Evolutionary conservation across 2,797 vertebrate species (phyloP).

Genomic region (Myiotriccus ornatus): DNA sequence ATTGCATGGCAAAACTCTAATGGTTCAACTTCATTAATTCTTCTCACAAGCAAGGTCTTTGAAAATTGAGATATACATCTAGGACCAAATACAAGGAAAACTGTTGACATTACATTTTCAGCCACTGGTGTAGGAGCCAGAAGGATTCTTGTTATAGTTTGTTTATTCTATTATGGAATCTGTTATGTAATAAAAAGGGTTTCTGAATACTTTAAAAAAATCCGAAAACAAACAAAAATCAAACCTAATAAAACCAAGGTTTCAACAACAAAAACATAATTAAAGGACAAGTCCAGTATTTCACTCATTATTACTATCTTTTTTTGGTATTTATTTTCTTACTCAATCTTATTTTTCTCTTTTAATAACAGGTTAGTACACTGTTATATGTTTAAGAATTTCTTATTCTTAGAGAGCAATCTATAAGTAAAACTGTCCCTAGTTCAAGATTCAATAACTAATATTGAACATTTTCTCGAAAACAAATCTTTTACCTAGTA

Average conservation of each 20-base stretch:
- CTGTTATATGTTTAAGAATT: neutral
- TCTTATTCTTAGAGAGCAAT: neutral
- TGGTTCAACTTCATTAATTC: neutral
- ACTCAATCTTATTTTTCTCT: neutral
- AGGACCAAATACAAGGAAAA: neutral
- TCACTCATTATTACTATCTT: neutral
- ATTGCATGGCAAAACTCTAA: neutral
- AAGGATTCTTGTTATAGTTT: neutral
- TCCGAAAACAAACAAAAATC: neutral
- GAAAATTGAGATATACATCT: neutral
- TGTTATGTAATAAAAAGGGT: neutral
- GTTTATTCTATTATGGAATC: fast-evolving
- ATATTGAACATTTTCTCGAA: neutral
- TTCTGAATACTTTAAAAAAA: neutral
- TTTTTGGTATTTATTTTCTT: neutral
- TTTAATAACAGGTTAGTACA: neutral
- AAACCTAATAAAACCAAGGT: neutral
- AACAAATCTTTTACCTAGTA: neutral
- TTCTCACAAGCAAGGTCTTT: neutral
- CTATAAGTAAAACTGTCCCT: neutral
- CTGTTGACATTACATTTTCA: neutral
- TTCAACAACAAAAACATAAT: neutral
- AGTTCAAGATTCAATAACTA: no score
- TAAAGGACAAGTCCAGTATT: neutral
- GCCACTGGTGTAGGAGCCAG: fast-evolving